These are phyloP conservation scores for Lochmaea capreae DNA, from an alignment of 2,888 invertebrate genomes.

Conservation along the genomic window DNA sequence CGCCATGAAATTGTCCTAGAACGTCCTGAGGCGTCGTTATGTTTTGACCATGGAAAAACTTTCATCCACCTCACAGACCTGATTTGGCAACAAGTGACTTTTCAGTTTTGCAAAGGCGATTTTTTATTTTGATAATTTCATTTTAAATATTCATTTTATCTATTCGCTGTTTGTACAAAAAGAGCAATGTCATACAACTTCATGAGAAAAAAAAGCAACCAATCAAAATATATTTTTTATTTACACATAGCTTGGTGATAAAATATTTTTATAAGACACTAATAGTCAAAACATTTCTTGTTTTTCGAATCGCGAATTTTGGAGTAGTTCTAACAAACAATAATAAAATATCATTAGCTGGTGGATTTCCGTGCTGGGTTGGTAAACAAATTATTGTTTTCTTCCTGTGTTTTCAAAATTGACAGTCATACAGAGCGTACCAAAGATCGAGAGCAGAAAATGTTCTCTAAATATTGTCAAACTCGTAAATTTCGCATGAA, in stretches of 20 bases:
- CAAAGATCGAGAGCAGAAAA: no score
- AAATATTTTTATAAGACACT: conserved; percentile 29
- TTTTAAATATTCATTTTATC: background rate
- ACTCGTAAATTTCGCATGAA: no score
- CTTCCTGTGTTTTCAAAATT: background rate
- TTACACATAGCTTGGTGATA: conserved; percentile 21
- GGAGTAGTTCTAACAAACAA: background rate
- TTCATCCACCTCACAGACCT: no score
- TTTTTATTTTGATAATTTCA: no score
- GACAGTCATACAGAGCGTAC: no score
- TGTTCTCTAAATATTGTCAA: no score
- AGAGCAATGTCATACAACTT: conserved; percentile 16
- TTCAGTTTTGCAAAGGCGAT: no score
- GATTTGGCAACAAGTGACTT: no score
- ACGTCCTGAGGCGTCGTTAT: no score
- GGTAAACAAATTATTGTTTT: background rate
- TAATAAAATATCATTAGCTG: background rate
- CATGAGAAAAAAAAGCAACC: conserved; percentile 20
- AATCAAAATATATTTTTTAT: conserved; percentile 30
- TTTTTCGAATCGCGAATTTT: conserved; percentile 6
- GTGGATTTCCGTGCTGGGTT: background rate
- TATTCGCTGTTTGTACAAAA: background rate
- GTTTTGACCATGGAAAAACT: no score
- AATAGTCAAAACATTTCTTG: conserved; percentile 32
- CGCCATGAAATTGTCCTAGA: no score